Base-by-base conservation (phyloP, 1,140 invertebrate genomes). In the Mamestra configurata region DNA sequence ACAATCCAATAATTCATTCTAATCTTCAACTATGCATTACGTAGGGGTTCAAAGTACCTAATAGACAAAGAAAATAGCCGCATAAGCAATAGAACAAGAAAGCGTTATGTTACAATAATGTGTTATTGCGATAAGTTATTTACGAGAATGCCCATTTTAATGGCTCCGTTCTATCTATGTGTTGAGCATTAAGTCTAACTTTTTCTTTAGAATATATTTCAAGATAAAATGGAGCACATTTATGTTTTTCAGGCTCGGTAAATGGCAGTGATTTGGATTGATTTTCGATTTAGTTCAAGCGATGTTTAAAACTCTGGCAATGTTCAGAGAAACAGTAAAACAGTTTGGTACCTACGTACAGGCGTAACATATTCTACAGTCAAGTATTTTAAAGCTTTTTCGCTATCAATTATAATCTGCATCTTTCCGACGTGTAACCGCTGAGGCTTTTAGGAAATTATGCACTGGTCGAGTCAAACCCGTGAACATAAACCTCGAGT, bases 111-210 rank as follows among this genome's bases (percentile, higher is more conserved):
- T 8, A 73, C 27, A 59, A n/a, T n/a, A 59, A 73, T 73, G 35
- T 57, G 71, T 40, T 57, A 57, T 57, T 43, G 31, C 7, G 35
- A 40, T 40, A 40, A 73, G 18, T 59, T 73, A 73, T 73, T 59
- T 73, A 57, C 31, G 66, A 70, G 11, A 49, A 49, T 27, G 66
- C 49, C 40, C 66, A 70, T 70, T 70, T 70, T 49, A 49, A 70
- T 70, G 66, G 66, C 22, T n/a, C 31, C 6, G 22, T 18, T 61
- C 24, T 61, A 61, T 61, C 31, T 18, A 37, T 61, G 27, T 55
- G 13, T 55, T 20, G 4, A 7, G 7, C 57, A 31, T 61, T 31
- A 61, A 35, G 27, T 13, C 35, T 31, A 61, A 31, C 57, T 31
- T 31, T 7, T 18, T 61, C 31, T 2, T 35, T 35, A 2, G n/a